Conservation (phyloP, 2,888 invertebrate species). For the Hoplodrina blanda region DNA sequence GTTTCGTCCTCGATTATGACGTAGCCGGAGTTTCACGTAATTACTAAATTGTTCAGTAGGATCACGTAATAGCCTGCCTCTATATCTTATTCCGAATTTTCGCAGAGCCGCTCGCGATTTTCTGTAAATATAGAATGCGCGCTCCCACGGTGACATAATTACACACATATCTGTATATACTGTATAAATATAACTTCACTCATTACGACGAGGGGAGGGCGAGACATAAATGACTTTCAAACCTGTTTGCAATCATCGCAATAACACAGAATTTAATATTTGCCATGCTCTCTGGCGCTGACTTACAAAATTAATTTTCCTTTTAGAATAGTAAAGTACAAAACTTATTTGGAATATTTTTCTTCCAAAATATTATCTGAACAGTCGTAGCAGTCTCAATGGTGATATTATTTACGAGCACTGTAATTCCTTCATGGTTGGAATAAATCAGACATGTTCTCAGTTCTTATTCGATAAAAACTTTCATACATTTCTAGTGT, state of each 20-base stretch:
- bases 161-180: constrained; percentile 41
- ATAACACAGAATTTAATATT: constrained; percentile 50
- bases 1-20: not conserved
- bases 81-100: constrained; percentile 14
- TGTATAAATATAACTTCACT: constrained; percentile 40
- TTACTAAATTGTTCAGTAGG: constrained; percentile 18
- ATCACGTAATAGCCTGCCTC: constrained; percentile 11
- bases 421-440: constrained; percentile 52
- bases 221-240: constrained; percentile 46
- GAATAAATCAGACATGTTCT: constrained; percentile 58
- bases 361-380: constrained; percentile 44
- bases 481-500: constrained; percentile 57
- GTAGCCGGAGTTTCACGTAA: not conserved
- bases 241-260: constrained; percentile 42
- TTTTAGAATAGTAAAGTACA: constrained; percentile 35
- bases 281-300: constrained; percentile 16
- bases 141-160: constrained; percentile 23
- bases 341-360: constrained; percentile 44
- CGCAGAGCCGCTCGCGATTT: constrained; percentile 8
- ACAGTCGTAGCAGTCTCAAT: constrained; percentile 51
- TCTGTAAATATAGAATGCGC: constrained; percentile 28
- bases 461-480: constrained; percentile 53
- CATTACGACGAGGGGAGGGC: constrained; percentile 46
- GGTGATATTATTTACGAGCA: constrained; percentile 60
- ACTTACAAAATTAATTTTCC: constrained; percentile 50